Conservation (phyloP, 2,888 invertebrate genomes). For the Amblyjoppa fuscipennis region DNA sequence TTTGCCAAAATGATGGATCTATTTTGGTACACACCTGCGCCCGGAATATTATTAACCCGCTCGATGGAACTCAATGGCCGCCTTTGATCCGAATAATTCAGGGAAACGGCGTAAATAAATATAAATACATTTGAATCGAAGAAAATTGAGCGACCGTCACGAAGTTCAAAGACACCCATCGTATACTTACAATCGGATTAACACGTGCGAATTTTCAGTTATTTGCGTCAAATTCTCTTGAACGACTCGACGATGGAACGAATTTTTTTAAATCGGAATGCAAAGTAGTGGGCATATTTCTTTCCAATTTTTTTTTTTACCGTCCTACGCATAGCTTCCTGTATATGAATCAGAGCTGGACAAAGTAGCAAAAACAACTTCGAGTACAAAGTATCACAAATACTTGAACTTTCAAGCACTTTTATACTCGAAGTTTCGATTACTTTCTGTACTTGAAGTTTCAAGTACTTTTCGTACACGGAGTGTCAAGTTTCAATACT, state of each 20-base stretch:
- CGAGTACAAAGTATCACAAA: no score
- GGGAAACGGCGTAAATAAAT: neutral
- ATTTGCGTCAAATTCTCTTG: neutral
- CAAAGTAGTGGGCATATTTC: neutral
- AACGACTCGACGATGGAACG: neutral
- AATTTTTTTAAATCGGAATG: neutral
- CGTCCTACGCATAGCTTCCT: no score
- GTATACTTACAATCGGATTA: neutral
- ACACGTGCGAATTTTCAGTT: neutral
- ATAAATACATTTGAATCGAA: slow-evolving; percentile 8
- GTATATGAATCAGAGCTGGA: no score
- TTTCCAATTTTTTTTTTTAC: no score
- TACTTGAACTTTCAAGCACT: no score
- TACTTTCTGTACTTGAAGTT: no score
- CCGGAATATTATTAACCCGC: neutral
- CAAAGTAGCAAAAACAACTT: no score
- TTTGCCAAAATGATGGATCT: slow-evolving; percentile 39
- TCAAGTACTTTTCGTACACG: no score
- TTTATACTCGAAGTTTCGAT: no score
- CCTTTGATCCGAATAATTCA: neutral
- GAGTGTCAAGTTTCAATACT: no score
- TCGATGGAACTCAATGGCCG: neutral
- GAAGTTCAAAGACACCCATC: neutral
- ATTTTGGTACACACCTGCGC: neutral
- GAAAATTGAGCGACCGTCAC: neutral